These are phyloP conservation scores for Orthosia cruda DNA, from an alignment of 2,888 invertebrate genomes.

Conservation along the genomic window DNA sequence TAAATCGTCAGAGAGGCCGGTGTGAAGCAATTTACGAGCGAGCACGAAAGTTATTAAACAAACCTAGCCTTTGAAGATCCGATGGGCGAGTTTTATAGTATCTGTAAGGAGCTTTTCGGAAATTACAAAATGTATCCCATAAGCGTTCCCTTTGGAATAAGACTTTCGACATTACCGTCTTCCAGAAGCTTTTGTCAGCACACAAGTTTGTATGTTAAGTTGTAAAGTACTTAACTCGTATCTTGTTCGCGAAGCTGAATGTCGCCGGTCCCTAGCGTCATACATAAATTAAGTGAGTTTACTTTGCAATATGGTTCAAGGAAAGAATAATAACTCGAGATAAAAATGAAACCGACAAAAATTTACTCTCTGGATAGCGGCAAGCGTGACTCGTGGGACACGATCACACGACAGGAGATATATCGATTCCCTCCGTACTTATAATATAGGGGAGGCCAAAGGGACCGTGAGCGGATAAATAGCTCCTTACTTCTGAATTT, in stretches of 20 bases:
- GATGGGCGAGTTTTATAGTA: slow-evolving; percentile 76
- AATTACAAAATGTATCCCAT: slow-evolving; percentile 64
- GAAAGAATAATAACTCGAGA: slow-evolving; percentile 64
- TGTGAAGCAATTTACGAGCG: slow-evolving; percentile 84
- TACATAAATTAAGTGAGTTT: slow-evolving; percentile 67
- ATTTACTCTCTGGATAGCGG: slow-evolving; percentile 66
- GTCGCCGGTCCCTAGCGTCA: slow-evolving; percentile 55
- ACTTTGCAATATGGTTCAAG: slow-evolving; percentile 64
- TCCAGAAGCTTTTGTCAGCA: slow-evolving; percentile 58
- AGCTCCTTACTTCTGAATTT: slow-evolving; percentile 41
- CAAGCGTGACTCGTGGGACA: slow-evolving; percentile 81
- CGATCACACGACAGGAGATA: slow-evolving; percentile 70
- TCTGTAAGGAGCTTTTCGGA: slow-evolving; percentile 60
- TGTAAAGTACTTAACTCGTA: slow-evolving; percentile 67
- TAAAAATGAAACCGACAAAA: slow-evolving; percentile 66
- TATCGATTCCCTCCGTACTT: slow-evolving; percentile 78
- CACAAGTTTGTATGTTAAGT: slow-evolving; percentile 67
- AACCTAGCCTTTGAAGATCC: slow-evolving; percentile 75
- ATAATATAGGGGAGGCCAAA: slow-evolving; percentile 68
- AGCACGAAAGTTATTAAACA: slow-evolving; percentile 82
- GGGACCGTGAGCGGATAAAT: slow-evolving; percentile 43
- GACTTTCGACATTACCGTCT: slow-evolving; percentile 61
- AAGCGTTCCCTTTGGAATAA: slow-evolving; percentile 57
- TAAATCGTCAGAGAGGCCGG: slow-evolving; percentile 79
- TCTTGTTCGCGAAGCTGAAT: slow-evolving; percentile 64